These are phyloP conservation scores for Aphaenogaster floridana DNA, from an alignment of 1,140 invertebrate genomes.

Conservation along the genomic window DNA sequence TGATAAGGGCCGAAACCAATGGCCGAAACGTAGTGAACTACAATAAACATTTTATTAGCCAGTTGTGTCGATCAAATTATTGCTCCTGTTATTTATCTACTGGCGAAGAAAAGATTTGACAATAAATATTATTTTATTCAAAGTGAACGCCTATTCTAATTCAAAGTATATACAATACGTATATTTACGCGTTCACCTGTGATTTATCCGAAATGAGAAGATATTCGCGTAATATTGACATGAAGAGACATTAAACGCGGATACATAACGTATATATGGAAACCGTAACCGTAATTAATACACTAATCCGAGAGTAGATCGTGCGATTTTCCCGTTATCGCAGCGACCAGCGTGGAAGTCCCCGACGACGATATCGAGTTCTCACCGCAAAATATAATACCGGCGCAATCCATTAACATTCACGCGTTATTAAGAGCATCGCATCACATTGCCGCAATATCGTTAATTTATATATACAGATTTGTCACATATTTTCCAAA, in stretches of 20 bases:
- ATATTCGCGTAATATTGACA: constrained; percentile 38
- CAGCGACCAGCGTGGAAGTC: constrained; percentile 47
- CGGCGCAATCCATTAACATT: constrained; percentile 45
- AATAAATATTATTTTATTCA: too few species aligned
- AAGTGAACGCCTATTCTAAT: not conserved
- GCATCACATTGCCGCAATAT: constrained; percentile 5
- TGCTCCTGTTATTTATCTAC: too few species aligned
- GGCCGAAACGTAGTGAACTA: too few species aligned
- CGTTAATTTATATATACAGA: constrained; percentile 1
- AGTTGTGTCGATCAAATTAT: too few species aligned
- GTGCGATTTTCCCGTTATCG: constrained; percentile 60
- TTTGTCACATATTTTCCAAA: constrained; percentile 4
- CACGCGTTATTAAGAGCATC: constrained; percentile 59
- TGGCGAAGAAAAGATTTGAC: too few species aligned
- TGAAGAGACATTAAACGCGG: constrained; percentile 32
- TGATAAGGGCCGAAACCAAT: too few species aligned
- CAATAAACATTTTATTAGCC: too few species aligned
- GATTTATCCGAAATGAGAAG: constrained; percentile 18
- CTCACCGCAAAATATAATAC: constrained; percentile 51
- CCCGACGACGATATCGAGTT: constrained; percentile 50
- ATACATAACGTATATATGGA: constrained; percentile 22
- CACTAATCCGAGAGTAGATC: constrained; percentile 59
- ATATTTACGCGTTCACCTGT: constrained; percentile 1
- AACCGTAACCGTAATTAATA: constrained; percentile 62
- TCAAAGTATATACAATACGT: not conserved